These are phyloP conservation scores for Caenorhabditis briggsae DNA, from an alignment of 1,140 invertebrate genomes.

Conservation along the genomic window DNA sequence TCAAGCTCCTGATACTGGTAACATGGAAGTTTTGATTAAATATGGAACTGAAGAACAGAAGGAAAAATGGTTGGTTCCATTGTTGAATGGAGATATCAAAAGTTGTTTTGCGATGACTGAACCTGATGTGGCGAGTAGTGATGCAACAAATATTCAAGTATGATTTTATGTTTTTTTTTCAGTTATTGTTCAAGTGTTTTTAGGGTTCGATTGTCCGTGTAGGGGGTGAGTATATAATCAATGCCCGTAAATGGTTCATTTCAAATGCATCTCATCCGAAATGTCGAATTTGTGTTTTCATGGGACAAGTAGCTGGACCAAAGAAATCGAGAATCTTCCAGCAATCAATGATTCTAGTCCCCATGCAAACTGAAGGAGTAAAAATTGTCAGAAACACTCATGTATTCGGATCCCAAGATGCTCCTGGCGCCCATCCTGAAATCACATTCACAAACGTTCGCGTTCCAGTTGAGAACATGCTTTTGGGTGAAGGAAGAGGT, in stretches of 20 bases:
- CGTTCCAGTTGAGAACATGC: slow-evolving; percentile 78
- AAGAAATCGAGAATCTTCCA: slow-evolving; percentile 76
- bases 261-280: slow-evolving; percentile 79
- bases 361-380: slow-evolving; percentile 79
- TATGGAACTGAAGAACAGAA: slow-evolving; percentile 80
- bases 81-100: slow-evolving; percentile 79
- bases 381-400: slow-evolving; percentile 78
- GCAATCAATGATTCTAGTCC: slow-evolving; percentile 80
- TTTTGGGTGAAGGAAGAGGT: slow-evolving; percentile 80
- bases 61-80: slow-evolving; percentile 78
- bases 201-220: slow-evolving; percentile 77
- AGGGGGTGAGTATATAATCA: slow-evolving; percentile 79
- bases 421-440: slow-evolving; percentile 80
- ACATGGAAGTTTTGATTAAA: slow-evolving; percentile 80
- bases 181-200: slow-evolving; percentile 11
- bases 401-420: slow-evolving; percentile 79
- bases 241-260: slow-evolving; percentile 80
- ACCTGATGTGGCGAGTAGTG: slow-evolving; percentile 80
- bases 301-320: slow-evolving; percentile 79
- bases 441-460: slow-evolving; percentile 79
- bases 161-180: slow-evolving; percentile 66
- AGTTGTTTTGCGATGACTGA: slow-evolving; percentile 81
- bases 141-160: slow-evolving; percentile 80
- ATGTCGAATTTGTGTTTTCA: slow-evolving; percentile 80
- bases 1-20: slow-evolving; percentile 80